phyloP scores from a whole-genome alignment of 2,888 invertebrate species.

The Tenthredo livida region DNA sequence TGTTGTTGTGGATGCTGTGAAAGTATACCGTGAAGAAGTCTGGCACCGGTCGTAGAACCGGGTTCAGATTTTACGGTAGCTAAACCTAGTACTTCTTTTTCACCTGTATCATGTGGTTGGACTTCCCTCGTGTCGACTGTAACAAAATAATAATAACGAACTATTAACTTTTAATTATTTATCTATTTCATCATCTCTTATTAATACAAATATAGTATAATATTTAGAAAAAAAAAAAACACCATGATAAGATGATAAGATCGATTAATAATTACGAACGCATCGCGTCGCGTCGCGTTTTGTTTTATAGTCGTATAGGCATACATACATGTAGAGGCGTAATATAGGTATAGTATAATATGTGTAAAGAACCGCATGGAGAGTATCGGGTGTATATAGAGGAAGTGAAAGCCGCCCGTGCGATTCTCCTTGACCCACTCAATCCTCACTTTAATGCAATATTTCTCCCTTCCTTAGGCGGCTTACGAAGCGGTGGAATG shows the following conservation, averaged over 20 bases:
- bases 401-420: constrained; percentile 77
- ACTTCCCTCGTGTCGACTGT: constrained; percentile 84
- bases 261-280: neutral
- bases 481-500: constrained; percentile 61
- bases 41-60: constrained; percentile 72
- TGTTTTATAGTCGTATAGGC: neutral
- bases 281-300: neutral
- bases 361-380: constrained; percentile 7
- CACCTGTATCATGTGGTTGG: constrained; percentile 73
- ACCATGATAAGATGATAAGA: too few species aligned
- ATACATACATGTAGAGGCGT: neutral
- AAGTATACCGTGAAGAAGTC: constrained; percentile 83
- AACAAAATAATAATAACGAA: constrained; percentile 67
- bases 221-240: too few species aligned
- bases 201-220: too few species aligned
- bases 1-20: constrained; percentile 81
- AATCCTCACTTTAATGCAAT: constrained; percentile 68
- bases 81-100: constrained; percentile 72
- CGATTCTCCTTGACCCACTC: constrained; percentile 78
- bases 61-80: constrained; percentile 75
- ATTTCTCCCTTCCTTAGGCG: constrained; percentile 76
- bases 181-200: too few species aligned
- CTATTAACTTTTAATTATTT: neutral
- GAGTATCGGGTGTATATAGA: constrained; percentile 64
- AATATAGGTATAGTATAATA: neutral